Evolutionary conservation across 2,888 invertebrate genomes (phyloP).

Genomic region (Drosophila acutilabella): DNA sequence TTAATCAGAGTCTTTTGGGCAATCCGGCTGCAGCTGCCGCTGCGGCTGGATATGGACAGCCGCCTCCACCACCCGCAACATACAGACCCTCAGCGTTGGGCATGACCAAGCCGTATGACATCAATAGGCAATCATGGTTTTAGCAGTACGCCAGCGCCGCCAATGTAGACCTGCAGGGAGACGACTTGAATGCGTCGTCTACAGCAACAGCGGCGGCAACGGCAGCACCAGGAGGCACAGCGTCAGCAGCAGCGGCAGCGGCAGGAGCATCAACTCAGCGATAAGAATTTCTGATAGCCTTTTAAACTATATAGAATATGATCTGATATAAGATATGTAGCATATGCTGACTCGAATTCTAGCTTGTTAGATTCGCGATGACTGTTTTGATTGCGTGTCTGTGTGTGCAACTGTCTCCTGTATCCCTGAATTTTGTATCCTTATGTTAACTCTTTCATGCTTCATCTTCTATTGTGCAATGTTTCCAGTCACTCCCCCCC

Average conservation of each 20-base stretch:
- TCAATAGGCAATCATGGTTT: conserved; percentile 90
- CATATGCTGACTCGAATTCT: conserved; percentile 56
- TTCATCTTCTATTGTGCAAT: conserved; percentile 50
- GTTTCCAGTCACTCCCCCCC: conserved; percentile 22
- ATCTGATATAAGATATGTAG: conserved; percentile 37
- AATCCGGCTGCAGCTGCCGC: conserved; percentile 87
- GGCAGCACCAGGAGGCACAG: conserved; percentile 26
- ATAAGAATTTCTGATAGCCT: conserved; percentile 17
- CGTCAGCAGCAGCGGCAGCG: conserved; percentile 1
- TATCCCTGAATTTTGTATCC: background rate
- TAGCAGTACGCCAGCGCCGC: conserved; percentile 85
- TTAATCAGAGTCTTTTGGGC: conserved; percentile 83
- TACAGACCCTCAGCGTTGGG: conserved; percentile 86
- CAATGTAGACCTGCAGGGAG: conserved; percentile 76
- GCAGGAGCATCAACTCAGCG: conserved; percentile 24
- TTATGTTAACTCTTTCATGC: conserved; percentile 14
- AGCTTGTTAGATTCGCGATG: conserved; percentile 25
- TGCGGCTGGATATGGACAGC: conserved; percentile 87
- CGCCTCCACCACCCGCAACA: conserved; percentile 89
- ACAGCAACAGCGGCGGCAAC: conserved; percentile 49
- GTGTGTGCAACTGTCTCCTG: background rate
- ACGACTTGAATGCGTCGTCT: conserved; percentile 66
- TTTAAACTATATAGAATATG: conserved; percentile 18
- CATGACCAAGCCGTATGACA: conserved; percentile 91
- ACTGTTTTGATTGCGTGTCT: conserved; percentile 26